Percentiles rank a stretch among this genome's conserved stretches.
Evolutionary conservation across 2,888 invertebrate genomes (phyloP).

Genomic region (Mantis religiosa): DNA sequence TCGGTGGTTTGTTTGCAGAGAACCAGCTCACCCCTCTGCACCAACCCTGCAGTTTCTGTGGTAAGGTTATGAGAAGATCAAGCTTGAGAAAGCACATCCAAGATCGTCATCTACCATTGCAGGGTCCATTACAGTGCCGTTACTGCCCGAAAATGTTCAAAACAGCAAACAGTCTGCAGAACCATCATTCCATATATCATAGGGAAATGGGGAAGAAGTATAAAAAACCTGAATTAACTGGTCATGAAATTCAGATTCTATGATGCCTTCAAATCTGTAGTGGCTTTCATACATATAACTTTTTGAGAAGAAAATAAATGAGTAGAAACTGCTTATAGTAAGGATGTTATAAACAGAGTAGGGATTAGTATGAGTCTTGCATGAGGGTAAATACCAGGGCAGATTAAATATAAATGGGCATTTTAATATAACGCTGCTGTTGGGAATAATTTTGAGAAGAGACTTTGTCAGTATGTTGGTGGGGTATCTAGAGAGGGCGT

Average conservation of each 20-base stretch:
- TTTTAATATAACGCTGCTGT: no score
- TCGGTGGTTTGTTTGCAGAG: slow-evolving; percentile 2
- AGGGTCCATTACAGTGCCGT: slow-evolving; percentile 19
- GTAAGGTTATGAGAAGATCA: slow-evolving; percentile 29
- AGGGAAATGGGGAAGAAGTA: neutral
- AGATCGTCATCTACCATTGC: slow-evolving; percentile 29
- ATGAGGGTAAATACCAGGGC: neutral
- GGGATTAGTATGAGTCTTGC: neutral
- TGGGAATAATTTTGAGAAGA: no score
- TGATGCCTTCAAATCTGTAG: neutral
- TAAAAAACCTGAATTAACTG: neutral
- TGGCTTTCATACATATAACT: neutral
- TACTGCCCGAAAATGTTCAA: slow-evolving; percentile 22
- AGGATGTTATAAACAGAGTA: neutral
- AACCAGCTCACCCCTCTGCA: neutral
- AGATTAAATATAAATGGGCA: no score
- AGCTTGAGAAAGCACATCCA: slow-evolving; percentile 31
- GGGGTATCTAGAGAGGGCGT: no score
- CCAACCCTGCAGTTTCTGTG: slow-evolving; percentile 26
- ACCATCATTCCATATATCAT: slow-evolving; percentile 27
- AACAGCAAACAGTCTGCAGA: slow-evolving; percentile 25
- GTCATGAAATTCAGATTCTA: neutral
- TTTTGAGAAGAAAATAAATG: neutral
- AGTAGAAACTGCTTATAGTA: neutral
- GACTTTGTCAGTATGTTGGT: no score